Evolutionary conservation across 1,140 invertebrate genomes (phyloP).

Genomic region (Camponotus floridanus): DNA sequence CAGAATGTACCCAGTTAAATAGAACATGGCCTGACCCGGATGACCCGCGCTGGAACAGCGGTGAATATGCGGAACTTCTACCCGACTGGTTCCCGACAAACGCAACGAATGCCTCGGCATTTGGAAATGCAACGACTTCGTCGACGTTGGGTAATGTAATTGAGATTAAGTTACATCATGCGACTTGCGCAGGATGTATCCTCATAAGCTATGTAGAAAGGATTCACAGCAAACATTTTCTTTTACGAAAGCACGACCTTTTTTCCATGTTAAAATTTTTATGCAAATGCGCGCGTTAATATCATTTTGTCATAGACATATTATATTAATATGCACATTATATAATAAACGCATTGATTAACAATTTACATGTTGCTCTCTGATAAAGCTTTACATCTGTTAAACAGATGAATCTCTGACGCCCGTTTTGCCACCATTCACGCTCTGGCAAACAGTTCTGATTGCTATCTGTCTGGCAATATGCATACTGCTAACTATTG

Average conservation of each 20-base stretch:
- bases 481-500: slow-evolving; percentile 96
- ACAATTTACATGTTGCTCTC: neutral
- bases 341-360: neutral
- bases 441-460: slow-evolving; percentile 95
- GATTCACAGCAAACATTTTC: neutral
- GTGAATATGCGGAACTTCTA: slow-evolving; percentile 82
- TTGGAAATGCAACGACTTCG: slow-evolving; percentile 77
- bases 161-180: slow-evolving; percentile 34
- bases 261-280: neutral
- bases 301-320: neutral
- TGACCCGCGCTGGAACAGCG: slow-evolving; percentile 80
- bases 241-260: neutral
- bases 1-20: slow-evolving; percentile 88
- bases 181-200: neutral
- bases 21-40: slow-evolving; percentile 84
- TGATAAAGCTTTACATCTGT: slow-evolving; percentile 58
- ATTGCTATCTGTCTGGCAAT: slow-evolving; percentile 96
- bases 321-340: neutral
- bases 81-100: slow-evolving; percentile 82
- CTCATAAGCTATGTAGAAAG: neutral
- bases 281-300: neutral
- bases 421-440: slow-evolving; percentile 93
- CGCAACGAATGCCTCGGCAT: slow-evolving; percentile 78
- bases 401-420: slow-evolving; percentile 63
- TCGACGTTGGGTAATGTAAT: slow-evolving; percentile 76